Base-by-base conservation (phyloP, 2,797 vertebrate species). In the Macropus fuliginosus region DNA sequence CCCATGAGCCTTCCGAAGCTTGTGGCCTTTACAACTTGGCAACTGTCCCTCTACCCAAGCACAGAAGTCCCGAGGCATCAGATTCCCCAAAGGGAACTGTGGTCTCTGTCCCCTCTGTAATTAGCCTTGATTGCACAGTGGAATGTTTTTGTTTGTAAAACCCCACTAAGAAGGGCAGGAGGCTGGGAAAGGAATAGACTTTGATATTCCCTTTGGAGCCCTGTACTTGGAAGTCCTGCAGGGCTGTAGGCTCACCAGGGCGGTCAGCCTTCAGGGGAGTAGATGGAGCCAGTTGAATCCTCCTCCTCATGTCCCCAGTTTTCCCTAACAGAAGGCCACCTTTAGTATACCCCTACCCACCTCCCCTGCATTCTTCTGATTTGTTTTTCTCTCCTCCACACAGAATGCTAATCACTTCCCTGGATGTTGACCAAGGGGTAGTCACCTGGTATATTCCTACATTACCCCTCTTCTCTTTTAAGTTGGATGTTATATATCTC, bases 81-180 rank as follows among this genome's bases (percentile, higher is more conserved):
- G 74, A 87, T 87, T 87, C 74, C 74, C 74, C 74, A 87, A 87
- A 87, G 74, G 40, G 74, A 87, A 50, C 74, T 87, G 74, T 87
- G 74, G 74, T 87, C 74, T 87, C 74, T 87, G 74, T 87, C 40
- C 74, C 74, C 74, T 87, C 74, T 87, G 74, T 87, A 87, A 87
- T 87, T 87, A 87, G 74, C 9, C 40, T 24, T 87, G 74, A 87
- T 87, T 87, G 74, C 74, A 87, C 74, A 87, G 74, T 87, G 74
- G 74, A 87, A 87, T 87, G 74, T 87, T 87, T 87, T 87, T 87
- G 74, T 87, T 87, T 87, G 40, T 87, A 87, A 87, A 87, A 87
- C 74, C 74, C 74, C 74, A 87, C 74, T 50, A 87, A 87, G 74
- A 87, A 87, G 74, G 74, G 74, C 74, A 87, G 74, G 74, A 87